Percentiles rank a stretch among this genome's conserved stretches.
These are phyloP conservation scores for Yoshiicerus persimilis DNA, from an alignment of 1,140 invertebrate species.

Conservation along the genomic window DNA sequence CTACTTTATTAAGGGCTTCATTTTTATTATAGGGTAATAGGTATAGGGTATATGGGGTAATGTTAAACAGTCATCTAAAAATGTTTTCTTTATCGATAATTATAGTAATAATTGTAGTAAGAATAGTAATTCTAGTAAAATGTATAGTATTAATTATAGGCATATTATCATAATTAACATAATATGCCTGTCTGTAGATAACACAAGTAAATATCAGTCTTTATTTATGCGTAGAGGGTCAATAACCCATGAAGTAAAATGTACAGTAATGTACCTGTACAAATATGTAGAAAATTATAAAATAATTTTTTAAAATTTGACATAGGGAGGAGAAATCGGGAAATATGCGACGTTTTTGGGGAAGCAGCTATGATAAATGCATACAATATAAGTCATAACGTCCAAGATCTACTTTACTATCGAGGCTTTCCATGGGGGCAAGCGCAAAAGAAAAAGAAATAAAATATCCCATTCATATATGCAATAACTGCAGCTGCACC, in stretches of 20 bases:
- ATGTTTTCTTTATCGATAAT: not conserved
- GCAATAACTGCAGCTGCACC: no score
- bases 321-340: constrained; percentile 38
- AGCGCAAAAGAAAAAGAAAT: constrained; percentile 70
- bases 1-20: not conserved
- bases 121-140: no score
- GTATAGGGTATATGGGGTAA: no score
- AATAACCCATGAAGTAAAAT: no score
- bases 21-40: no score
- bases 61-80: not conserved
- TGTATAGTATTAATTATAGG: no score
- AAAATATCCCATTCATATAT: not conserved
- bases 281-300: no score
- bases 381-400: constrained; percentile 83
- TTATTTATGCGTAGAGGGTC: no score
- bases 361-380: constrained; percentile 78
- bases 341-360: constrained; percentile 47
- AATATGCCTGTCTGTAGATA: no score
- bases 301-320: not conserved
- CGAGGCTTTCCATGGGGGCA: constrained; percentile 82
- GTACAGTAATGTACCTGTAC: not conserved
- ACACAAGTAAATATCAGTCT: no score
- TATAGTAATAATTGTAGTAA: not conserved
- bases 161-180: no score
- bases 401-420: constrained; percentile 73